These are phyloP conservation scores for Phenganax marumi DNA, from an alignment of 92 coral and sea anemone genomes.

Conservation along the genomic window DNA sequence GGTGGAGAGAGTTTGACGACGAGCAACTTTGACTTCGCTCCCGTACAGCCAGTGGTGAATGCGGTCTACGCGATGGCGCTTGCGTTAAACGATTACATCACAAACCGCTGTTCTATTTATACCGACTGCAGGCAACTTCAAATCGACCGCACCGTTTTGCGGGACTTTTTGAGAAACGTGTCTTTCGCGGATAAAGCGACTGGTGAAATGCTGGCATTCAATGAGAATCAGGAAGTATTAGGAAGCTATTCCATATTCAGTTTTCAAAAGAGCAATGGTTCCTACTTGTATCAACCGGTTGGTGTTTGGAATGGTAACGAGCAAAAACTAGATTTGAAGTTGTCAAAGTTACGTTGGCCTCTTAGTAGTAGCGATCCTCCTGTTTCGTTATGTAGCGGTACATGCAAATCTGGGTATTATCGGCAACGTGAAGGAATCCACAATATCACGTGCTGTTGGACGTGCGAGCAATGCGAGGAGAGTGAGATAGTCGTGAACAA, in stretches of 20 bases:
- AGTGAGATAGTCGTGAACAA: slow-evolving; percentile 47
- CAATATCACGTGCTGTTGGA: slow-evolving; percentile 51
- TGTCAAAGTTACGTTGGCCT: slow-evolving; percentile 29
- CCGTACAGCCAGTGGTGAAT: slow-evolving; percentile 52
- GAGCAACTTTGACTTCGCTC: slow-evolving; percentile 30
- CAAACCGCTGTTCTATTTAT: slow-evolving; percentile 33
- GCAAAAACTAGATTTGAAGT: slow-evolving; percentile 20
- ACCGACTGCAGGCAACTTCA: slow-evolving; percentile 36
- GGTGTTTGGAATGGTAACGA: slow-evolving; percentile 51
- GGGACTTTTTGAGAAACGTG: slow-evolving; percentile 33
- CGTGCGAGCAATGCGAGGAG: slow-evolving; percentile 34
- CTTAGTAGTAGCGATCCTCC: slow-evolving; percentile 28
- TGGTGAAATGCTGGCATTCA: slow-evolving; percentile 29
- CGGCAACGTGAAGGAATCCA: background rate
- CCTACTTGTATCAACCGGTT: slow-evolving; percentile 30
- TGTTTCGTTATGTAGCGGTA: slow-evolving; percentile 42
- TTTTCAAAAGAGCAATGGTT: slow-evolving; percentile 48
- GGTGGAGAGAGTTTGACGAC: slow-evolving; percentile 34
- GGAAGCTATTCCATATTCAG: slow-evolving; percentile 50
- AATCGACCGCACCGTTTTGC: slow-evolving; percentile 20
- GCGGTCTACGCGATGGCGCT: slow-evolving; percentile 58
- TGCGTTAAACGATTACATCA: slow-evolving; percentile 47
- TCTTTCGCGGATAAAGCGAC: slow-evolving; percentile 47
- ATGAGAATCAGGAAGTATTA: slow-evolving; percentile 46
- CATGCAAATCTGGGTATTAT: slow-evolving; percentile 28